Conservation (phyloP, 2,113 vertebrate species). For the Chionomys nivalis region DNA sequence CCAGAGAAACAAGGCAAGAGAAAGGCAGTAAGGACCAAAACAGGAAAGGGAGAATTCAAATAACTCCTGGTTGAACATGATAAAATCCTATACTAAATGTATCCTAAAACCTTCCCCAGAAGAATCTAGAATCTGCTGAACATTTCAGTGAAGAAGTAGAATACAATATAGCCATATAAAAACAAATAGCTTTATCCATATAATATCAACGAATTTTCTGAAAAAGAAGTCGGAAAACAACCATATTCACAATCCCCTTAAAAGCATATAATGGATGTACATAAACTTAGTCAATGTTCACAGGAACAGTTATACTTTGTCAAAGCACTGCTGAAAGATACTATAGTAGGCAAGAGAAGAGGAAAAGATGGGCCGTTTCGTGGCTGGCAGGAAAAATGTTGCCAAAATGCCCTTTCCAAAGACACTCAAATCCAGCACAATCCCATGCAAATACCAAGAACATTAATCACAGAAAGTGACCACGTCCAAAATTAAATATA, state of each 20-base stretch:
- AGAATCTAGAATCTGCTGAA: background rate
- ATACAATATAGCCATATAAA: background rate
- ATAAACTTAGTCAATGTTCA: background rate
- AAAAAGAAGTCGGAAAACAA: background rate
- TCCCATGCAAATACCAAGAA: background rate
- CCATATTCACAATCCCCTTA: background rate
- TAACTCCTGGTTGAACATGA: background rate
- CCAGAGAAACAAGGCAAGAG: background rate
- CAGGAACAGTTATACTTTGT: background rate
- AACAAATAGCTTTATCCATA: background rate
- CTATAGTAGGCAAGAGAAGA: background rate
- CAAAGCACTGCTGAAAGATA: background rate
- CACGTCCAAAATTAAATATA: background rate
- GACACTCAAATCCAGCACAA: background rate
- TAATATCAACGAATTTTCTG: background rate
- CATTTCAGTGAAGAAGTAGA: background rate
- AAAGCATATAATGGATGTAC: background rate
- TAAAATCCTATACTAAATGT: background rate
- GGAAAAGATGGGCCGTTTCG: background rate
- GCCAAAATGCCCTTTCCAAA: background rate
- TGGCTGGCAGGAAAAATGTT: background rate
- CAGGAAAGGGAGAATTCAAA: background rate
- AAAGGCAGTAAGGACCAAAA: background rate
- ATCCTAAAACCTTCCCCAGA: background rate
- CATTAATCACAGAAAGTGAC: background rate